These are phyloP conservation scores for Cheilosia vulpina DNA, from an alignment of 2,888 invertebrate genomes.

Conservation along the genomic window DNA sequence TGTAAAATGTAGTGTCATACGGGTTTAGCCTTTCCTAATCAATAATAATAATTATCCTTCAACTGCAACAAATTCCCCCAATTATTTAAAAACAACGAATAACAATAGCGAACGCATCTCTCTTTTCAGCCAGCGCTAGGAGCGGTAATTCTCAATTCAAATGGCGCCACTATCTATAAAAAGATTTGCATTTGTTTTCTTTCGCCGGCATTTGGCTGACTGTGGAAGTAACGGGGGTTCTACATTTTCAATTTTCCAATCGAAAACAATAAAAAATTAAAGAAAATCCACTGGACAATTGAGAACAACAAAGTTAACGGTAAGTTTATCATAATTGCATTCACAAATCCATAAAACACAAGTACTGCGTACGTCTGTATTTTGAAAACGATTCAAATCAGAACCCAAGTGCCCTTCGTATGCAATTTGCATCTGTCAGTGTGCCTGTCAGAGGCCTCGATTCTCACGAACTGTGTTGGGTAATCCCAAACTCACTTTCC, in stretches of 20 bases:
- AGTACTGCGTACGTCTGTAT: background rate
- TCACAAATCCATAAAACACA: background rate
- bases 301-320: background rate
- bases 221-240: background rate
- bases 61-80: no score
- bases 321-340: background rate
- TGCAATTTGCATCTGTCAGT: slow-evolving; percentile 39
- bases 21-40: no score
- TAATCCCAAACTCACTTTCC: slow-evolving; percentile 2
- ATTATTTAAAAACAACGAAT: no score
- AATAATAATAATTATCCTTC: no score
- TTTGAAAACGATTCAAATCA: background rate
- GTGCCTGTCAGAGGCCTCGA: background rate
- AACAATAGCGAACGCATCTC: no score
- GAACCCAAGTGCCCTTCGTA: background rate
- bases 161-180: slow-evolving; percentile 8
- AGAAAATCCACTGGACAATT: background rate
- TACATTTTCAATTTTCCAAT: background rate
- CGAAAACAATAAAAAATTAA: background rate
- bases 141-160: no score
- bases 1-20: no score
- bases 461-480: slow-evolving; percentile 35
- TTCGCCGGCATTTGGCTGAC: background rate
- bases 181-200: background rate
- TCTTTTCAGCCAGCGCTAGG: background rate